A percentile compares a stretch with the other conserved stretches of the same genome.
These are phyloP conservation scores for Hipparchia sbordonii DNA, from an alignment of 2,888 invertebrate genomes.

Conservation along the genomic window DNA sequence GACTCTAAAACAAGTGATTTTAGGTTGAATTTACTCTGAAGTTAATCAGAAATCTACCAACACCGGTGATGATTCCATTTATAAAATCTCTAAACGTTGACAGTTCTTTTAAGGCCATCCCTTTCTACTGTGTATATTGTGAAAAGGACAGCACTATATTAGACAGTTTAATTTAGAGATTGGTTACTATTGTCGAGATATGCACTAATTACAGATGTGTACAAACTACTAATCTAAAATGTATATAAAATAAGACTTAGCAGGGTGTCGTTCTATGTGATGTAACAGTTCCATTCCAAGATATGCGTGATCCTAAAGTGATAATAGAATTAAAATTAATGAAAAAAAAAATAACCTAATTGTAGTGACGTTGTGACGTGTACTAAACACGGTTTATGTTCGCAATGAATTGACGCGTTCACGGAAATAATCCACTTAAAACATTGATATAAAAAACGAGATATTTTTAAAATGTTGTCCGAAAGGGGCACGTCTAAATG, in stretches of 20 bases:
- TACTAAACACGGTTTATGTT: constrained; percentile 19
- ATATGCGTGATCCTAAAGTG: constrained; percentile 61
- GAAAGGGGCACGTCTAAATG: no score
- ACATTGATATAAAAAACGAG: neutral
- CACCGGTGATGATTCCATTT: no score
- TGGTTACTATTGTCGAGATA: no score
- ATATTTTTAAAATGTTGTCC: neutral
- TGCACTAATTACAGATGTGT: neutral
- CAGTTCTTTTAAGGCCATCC: no score
- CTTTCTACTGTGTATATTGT: no score
- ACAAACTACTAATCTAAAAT: constrained; percentile 1
- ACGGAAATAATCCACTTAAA: neutral
- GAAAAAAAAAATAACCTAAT: constrained; percentile 18
- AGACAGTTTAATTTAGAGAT: no score
- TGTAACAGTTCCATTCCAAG: constrained; percentile 66
- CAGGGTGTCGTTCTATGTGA: constrained; percentile 49
- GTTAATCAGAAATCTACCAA: no score
- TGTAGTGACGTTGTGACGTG: constrained; percentile 31
- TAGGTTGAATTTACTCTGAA: no score
- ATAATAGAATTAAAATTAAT: constrained; percentile 52
- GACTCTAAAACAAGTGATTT: neutral
- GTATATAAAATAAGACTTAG: constrained; percentile 49
- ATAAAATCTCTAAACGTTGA: no score
- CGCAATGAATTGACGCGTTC: constrained; percentile 38
- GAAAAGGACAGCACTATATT: no score